Base-by-base conservation (phyloP, 2,113 vertebrate species). In the Microcebus ravelobensis region DNA sequence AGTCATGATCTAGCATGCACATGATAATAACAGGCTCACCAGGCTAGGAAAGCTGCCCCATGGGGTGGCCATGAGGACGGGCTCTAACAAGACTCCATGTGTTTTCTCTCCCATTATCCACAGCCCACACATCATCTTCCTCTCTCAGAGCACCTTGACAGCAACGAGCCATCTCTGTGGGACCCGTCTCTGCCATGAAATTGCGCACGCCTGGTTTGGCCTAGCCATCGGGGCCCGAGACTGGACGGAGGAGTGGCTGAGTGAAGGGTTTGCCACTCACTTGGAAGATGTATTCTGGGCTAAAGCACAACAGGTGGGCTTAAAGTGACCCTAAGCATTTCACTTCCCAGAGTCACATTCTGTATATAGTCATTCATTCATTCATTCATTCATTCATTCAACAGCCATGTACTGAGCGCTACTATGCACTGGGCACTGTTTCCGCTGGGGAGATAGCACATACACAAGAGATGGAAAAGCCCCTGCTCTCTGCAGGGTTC, bases 161-260 rank as follows among this genome's bases (percentile, higher is more conserved):
- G 99, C 98, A 86, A 96, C 91, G 50, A 98, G 61, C 90, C 98
- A 99, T 74, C 99, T 99, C 90, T 99, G 99, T 90, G 99, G 99
- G 88, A 99, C 99, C 52, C 99, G 99, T 61, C 97, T 99, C 34
- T 99, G 99, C 98, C 99, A 99, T 20, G 99, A 99, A 98, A 99
- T 99, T 39, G 99, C 99, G 95, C 99, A 99, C 81, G 98, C 99
- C 96, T 99, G 99, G 99, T 99, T 99, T 95, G 99, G 99, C 83
- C 98, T 99, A 65, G 99, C 99, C 74, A 99, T 99, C 2, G 99
- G 99, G 90, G 99, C 99, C 96, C 98, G 98, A 45, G 99, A 99
- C 95, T 99, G 99, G 99, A 99, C 99, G 0, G 99, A 99, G 97
- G 99, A 99, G 96, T 99, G 99, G 99, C 98, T 99, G 98, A 99